Percentiles rank a stretch among this genome's conserved stretches.
These are phyloP conservation scores for Anadara kagoshimensis DNA, from an alignment of 1,140 invertebrate genomes.

Conservation along the genomic window DNA sequence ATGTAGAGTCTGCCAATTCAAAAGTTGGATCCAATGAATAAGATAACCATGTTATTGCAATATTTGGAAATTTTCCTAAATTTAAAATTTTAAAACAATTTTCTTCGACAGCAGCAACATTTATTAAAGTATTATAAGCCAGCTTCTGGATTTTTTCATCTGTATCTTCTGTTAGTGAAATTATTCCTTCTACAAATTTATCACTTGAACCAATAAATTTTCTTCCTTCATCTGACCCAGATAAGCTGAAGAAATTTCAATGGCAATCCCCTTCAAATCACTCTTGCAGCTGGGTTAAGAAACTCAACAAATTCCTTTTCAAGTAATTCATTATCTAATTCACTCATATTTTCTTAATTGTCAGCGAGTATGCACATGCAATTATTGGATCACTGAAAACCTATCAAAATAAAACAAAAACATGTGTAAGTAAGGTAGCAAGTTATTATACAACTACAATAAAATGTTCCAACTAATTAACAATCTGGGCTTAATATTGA, in stretches of 20 bases:
- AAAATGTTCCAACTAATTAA: no score
- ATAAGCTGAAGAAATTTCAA: slow-evolving; percentile 79
- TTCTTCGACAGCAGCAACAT: slow-evolving; percentile 81
- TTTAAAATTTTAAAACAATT: slow-evolving; percentile 78
- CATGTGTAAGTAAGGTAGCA: no score
- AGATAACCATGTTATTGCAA: slow-evolving; percentile 64
- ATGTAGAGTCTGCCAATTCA: slow-evolving; percentile 81
- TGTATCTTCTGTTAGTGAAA: slow-evolving; percentile 79
- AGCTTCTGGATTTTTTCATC: slow-evolving; percentile 79
- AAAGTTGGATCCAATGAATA: slow-evolving; percentile 77
- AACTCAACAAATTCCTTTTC: slow-evolving; percentile 63
- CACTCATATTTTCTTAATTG: slow-evolving; percentile 14
- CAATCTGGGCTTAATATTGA: no score
- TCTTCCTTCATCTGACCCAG: slow-evolving; percentile 80
- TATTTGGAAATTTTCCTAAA: slow-evolving; percentile 50
- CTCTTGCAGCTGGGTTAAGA: slow-evolving; percentile 53
- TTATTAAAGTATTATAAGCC: slow-evolving; percentile 82
- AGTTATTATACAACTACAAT: no score
- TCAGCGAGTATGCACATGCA: no score
- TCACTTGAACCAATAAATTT: slow-evolving; percentile 77
- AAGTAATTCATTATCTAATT: slow-evolving; percentile 45
- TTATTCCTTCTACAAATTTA: slow-evolving; percentile 78
- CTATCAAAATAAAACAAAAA: no score
- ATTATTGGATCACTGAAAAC: no score
- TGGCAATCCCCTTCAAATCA: slow-evolving; percentile 64